Base-by-base conservation (phyloP, 1,140 invertebrate species). In the Zaprionus ornatus region DNA sequence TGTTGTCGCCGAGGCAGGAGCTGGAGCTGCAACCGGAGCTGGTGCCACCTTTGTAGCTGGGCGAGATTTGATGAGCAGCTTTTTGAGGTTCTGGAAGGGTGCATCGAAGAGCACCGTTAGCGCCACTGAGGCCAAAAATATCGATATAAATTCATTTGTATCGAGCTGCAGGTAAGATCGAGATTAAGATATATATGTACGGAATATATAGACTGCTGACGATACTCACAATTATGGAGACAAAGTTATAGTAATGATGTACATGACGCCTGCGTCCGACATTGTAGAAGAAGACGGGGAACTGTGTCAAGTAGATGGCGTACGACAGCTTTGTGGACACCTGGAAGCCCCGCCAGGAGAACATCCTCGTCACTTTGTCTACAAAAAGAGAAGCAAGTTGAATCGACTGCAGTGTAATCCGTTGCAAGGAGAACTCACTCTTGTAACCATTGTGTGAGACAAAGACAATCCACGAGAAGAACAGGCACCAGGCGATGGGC, bases 1-100 rank as follows among this genome's bases (percentile, higher is more conserved):
- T 40, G 37, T 15, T 40, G 37, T 40, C 37, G 37, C n/a, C 37
- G 37, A n/a, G 37, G 37, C 37, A 40, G 37, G 37, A 17, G 40
- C 37, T 4, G 37, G 1, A 42, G 66, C 54, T 40, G 61, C 40
- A 7, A 27, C 50, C 4, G 10, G 35, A 7, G 40, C 82, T n/a
- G 23, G 57, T 7, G 21, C 45, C 9, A n/a, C n/a, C 40, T 45
- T 45, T n/a, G 52, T 25, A 23, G 23, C 25, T 55, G 52, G 25
- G 1, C 45, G 45, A 12, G 81, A 75, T 57, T 84, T 92, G 21
- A 93, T 84, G 7, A 94, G 81, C 57, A 94, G 70, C 84, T 95
- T 95, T 77, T 95, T 95, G 6, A 96, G 91, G 63, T 95, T 95
- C 90, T 96, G 95, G 83, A 95, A 95, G 32, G 95, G 95, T 15